Percentiles rank a stretch among this genome's conserved stretches.
Evolutionary conservation across 1,140 invertebrate species (phyloP).

Genomic region (Aradophagus sp.): DNA sequence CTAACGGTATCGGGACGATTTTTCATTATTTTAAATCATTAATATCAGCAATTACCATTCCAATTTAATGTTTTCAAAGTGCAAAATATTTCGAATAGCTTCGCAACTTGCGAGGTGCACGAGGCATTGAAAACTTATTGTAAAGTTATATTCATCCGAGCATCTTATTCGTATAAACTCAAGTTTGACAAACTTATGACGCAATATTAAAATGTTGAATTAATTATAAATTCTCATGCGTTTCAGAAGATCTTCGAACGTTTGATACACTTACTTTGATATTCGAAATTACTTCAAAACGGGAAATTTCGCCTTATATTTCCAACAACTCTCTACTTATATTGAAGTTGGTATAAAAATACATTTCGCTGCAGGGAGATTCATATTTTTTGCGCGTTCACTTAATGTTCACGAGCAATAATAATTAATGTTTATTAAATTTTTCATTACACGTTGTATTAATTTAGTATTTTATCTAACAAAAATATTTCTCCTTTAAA

Average conservation of each 20-base stretch:
- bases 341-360: too few relatives aligned
- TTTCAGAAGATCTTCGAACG: conserved; percentile 18
- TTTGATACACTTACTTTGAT: conserved; percentile 27
- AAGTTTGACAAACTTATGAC: conserved; percentile 37
- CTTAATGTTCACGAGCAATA: background rate
- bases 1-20: too few relatives aligned
- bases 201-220: conserved; percentile 44
- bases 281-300: conserved; percentile 2
- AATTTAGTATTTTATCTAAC: conserved; percentile 17
- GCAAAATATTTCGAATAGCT: conserved; percentile 25
- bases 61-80: conserved; percentile 4
- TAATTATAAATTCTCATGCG: conserved; percentile 38
- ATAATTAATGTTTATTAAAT: conserved; percentile 2
- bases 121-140: conserved; percentile 47
- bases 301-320: background rate
- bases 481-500: conserved; percentile 22
- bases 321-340: too few relatives aligned
- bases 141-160: conserved; percentile 36
- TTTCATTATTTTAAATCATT: too few relatives aligned
- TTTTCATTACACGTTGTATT: conserved; percentile 1
- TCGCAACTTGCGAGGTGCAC: conserved; percentile 22
- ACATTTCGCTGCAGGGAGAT: background rate
- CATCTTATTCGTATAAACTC: conserved; percentile 39
- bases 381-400: background rate
- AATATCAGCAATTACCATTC: too few relatives aligned